phyloP scores from a whole-genome alignment of 2,797 vertebrate species.

The Mareca strepera region DNA sequence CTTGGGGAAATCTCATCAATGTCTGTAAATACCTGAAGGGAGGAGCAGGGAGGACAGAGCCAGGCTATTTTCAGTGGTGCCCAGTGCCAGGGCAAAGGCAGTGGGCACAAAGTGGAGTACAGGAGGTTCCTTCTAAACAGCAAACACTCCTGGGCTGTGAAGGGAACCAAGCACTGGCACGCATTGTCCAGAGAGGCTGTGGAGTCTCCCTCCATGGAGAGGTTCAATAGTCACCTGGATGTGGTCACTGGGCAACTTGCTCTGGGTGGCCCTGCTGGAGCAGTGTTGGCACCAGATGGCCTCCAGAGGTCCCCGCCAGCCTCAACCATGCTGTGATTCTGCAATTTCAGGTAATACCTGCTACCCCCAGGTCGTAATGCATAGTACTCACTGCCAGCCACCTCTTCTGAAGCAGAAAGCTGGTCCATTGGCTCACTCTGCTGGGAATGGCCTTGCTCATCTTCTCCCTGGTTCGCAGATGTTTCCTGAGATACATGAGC shows the following conservation, averaged over 20 bases:
- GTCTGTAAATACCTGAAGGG: background rate
- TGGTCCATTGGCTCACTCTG: background rate
- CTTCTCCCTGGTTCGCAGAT: background rate
- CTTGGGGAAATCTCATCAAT: background rate
- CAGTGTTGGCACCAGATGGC: background rate
- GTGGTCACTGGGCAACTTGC: background rate
- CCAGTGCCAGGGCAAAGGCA: background rate
- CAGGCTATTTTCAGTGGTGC: background rate
- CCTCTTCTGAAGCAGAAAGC: background rate
- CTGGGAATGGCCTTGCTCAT: background rate
- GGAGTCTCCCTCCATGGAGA: background rate
- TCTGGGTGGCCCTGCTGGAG: background rate
- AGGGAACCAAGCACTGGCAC: background rate
- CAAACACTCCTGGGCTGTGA: background rate
- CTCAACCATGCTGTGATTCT: background rate
- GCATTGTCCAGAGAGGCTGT: background rate
- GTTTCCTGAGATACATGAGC: background rate
- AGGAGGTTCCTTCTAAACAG: background rate
- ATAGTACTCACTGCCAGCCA: slow-evolving; percentile 5
- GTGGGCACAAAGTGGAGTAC: background rate
- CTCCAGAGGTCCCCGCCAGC: background rate
- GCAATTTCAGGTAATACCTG: background rate
- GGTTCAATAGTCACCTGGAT: accelerated
- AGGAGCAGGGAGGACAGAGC: background rate
- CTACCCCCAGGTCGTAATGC: background rate